These are phyloP conservation scores for Spermophilus dauricus DNA, from an alignment of 2,113 vertebrate genomes.

Conservation along the genomic window DNA sequence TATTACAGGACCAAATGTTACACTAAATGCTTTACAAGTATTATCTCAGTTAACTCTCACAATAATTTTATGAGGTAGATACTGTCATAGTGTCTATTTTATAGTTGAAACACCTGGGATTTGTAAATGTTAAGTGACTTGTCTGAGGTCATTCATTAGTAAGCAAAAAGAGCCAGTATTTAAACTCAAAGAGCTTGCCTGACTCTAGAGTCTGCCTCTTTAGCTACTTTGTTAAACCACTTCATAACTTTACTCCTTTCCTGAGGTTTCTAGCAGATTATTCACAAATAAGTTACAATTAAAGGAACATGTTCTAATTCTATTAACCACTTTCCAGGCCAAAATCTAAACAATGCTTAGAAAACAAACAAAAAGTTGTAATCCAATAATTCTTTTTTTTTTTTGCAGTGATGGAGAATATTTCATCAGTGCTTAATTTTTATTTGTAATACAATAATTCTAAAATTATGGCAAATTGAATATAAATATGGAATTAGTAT, in stretches of 20 bases:
- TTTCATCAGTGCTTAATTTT: too few relatives aligned
- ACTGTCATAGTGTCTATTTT: background rate
- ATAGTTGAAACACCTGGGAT: background rate
- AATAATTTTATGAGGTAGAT: slow-evolving; percentile 12
- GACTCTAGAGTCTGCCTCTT: background rate
- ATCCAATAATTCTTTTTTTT: background rate
- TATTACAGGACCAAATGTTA: background rate
- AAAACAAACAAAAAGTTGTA: slow-evolving; percentile 25
- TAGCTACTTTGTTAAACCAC: background rate
- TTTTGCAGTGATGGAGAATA: too few relatives aligned
- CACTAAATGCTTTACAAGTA: background rate
- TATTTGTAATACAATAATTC: background rate
- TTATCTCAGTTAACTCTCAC: slow-evolving; percentile 3
- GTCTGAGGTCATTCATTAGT: background rate
- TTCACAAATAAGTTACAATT: slow-evolving; percentile 40
- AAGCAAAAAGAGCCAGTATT: background rate
- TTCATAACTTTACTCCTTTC: slow-evolving; percentile 37
- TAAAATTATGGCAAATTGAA: slow-evolving; percentile 32
- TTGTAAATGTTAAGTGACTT: background rate
- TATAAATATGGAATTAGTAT: background rate
- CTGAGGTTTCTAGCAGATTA: slow-evolving; percentile 18
- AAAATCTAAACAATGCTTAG: slow-evolving; percentile 32
- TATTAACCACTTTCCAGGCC: background rate
- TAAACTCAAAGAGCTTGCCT: slow-evolving; percentile 6
- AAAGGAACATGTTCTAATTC: background rate